A percentile compares a stretch with the other conserved stretches of the same genome.
phyloP scores from a whole-genome alignment of 2,113 vertebrate species.

The Vulpes lagopus region DNA sequence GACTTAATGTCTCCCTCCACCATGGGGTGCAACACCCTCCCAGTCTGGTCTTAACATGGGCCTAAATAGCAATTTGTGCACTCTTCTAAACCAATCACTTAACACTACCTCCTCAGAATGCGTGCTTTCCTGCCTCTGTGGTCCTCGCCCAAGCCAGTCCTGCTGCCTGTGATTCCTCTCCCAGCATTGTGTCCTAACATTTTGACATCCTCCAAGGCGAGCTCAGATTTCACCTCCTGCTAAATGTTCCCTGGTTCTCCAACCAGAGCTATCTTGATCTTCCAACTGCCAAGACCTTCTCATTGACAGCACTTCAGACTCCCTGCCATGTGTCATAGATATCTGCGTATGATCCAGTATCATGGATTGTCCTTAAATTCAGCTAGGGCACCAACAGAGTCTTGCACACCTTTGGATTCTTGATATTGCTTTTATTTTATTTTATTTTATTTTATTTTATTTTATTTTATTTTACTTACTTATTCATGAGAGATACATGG shows the following conservation, averaged over 20 bases:
- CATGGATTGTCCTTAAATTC: not conserved
- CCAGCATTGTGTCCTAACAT: not conserved
- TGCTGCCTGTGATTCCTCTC: not conserved
- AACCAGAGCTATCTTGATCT: not conserved
- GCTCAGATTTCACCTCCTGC: not conserved
- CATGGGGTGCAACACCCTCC: not conserved
- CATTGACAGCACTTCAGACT: not conserved
- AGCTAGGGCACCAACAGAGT: not conserved
- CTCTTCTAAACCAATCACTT: not conserved
- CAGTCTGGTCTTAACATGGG: rapidly evolving
- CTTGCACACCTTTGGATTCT: not conserved
- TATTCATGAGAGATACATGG: no score
- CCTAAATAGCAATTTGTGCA: not conserved
- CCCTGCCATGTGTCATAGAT: not conserved
- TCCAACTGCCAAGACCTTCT: not conserved
- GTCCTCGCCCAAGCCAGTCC: not conserved
- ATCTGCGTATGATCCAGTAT: no score
- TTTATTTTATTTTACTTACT: no score
- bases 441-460: no score
- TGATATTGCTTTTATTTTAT: no score
- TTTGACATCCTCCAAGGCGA: not conserved
- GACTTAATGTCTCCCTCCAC: not conserved
- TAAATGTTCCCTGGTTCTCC: not conserved
- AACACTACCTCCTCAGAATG: not conserved
- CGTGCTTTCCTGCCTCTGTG: not conserved